Base-by-base conservation (phyloP, 2,113 vertebrate genomes). In the Nothoprocta pentlandii region DNA sequence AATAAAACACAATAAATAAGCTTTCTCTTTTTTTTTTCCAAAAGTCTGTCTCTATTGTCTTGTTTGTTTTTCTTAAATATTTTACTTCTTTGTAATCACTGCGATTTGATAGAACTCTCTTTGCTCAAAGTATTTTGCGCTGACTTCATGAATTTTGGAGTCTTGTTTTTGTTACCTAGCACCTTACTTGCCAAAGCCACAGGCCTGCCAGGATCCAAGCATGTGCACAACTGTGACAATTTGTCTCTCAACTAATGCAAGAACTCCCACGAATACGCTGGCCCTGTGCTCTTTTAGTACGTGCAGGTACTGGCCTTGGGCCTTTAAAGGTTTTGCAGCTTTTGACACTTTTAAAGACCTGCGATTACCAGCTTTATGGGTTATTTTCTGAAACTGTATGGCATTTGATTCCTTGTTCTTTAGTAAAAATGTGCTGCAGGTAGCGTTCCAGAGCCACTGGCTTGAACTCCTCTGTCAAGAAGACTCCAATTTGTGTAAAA, bases 1-100 rank as follows among this genome's bases (percentile, higher is more conserved):
- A 93, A 91, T 95, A 95, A 95, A 93, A 46, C 71, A 91, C 75
- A 87, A 84, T 83, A 87, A 96, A 91, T 83, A 68, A 71, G 39
- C 26, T 77, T 91, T 94, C 85, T 80, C 53, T 46, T 87, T 85
- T 77, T 34, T 56, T 6, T n/a, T 75, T 86, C 51, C 80, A 68
- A 51, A 75, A 21, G 12, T 46, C 3, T 69, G 34, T 12, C 51
- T 70, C 61, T 44, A 79, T 62, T 59, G 25, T 81, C 58, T 63
- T 49, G 16, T 15, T 78, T 80, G 16, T 89, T 90, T 68, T 84
- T 69, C 51, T 70, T 85, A 80, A 90, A 54, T 32, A 20, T 7
- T 85, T 79, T 64, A 79, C 77, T 70, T 84, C 61, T 58, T 87
- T 75, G 39, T 46, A 84, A 44, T 90, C 47, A 28, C 20, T 90